Base-by-base conservation (phyloP, 2,113 vertebrate species). In the Psittacara wagleri region DNA sequence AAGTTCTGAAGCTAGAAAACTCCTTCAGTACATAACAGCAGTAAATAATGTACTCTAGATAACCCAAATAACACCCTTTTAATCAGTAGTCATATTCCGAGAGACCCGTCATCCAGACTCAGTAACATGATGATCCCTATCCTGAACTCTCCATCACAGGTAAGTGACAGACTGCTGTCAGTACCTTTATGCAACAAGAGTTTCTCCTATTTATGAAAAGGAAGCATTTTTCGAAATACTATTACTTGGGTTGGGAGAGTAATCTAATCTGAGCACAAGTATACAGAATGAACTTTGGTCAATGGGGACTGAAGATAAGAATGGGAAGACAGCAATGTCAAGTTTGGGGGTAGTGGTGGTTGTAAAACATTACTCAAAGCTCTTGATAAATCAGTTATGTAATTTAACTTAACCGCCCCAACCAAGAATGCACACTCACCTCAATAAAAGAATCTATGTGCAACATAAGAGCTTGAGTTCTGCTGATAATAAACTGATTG, bases 371-470 rank as follows among this genome's bases (percentile, higher is more conserved):
- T 28, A 76, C 63, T 93, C 37, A 81, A 83, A 89, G 24, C 14
- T 74, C 81, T 67, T 69, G 24, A 44, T 74, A 86, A 69, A 59
- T 54, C 27, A 63, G 37, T 67, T 57, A 68, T 41, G 16, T 31
- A 43, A 57, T 57, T 85, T 77, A 27, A 80, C 68, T 84, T 94
- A 69, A n/a, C 13, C 25, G 24, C 35, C 35, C 23, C 73, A 86
- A 83, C 11, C 37, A 88, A 88, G 48, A 88, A 91, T 59, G 55
- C 37, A 83, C 83, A 97, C 98, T 97, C 98, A 98, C 99, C 99
- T 99, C 99, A 92, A 99, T 99, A 96, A 99, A 99, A 92, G 98
- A 98, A 97, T 99, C 99, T 79, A 99, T 99, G 97, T 99, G 99
- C 84, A 99, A 95, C 99, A 99, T 99, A 31, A 99, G 98, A 77